phyloP scores from a whole-genome alignment of 2,888 invertebrate genomes.

The Nephrotoma appendiculata region DNA sequence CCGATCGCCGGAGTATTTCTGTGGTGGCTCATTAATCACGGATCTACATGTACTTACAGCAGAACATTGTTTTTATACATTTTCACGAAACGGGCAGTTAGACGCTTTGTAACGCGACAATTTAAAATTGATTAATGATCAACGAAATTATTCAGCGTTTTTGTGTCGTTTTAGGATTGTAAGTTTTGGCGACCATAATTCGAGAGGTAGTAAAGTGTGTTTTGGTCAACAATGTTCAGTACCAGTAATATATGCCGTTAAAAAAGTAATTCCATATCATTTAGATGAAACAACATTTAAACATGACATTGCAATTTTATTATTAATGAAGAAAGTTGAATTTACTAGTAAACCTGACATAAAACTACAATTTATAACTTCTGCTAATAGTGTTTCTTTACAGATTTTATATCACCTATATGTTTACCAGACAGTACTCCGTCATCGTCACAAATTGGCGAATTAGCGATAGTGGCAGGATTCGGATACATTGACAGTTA shows the following conservation, averaged over 20 bases:
- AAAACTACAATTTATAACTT: neutral
- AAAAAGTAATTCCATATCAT: neutral
- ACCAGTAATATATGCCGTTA: neutral
- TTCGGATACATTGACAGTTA: neutral
- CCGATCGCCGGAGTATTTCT: neutral
- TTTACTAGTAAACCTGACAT: neutral
- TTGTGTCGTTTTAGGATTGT: neutral
- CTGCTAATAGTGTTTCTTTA: neutral
- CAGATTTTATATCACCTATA: neutral
- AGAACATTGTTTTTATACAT: neutral
- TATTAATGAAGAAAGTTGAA: neutral
- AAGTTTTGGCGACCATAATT: neutral
- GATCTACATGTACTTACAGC: neutral
- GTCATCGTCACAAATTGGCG: neutral
- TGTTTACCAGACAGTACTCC: neutral
- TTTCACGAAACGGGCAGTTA: neutral
- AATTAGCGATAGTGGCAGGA: neutral
- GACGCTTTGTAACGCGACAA: neutral
- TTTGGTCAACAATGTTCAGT: neutral
- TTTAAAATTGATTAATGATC: neutral
- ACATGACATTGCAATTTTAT: neutral
- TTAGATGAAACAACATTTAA: neutral
- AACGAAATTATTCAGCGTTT: neutral
- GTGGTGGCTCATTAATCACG: neutral
- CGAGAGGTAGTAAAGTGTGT: neutral